Percentiles rank a stretch among this genome's conserved stretches.
Evolutionary conservation across 2,888 invertebrate genomes (phyloP).

Genomic region (Tipula confusa): DNA sequence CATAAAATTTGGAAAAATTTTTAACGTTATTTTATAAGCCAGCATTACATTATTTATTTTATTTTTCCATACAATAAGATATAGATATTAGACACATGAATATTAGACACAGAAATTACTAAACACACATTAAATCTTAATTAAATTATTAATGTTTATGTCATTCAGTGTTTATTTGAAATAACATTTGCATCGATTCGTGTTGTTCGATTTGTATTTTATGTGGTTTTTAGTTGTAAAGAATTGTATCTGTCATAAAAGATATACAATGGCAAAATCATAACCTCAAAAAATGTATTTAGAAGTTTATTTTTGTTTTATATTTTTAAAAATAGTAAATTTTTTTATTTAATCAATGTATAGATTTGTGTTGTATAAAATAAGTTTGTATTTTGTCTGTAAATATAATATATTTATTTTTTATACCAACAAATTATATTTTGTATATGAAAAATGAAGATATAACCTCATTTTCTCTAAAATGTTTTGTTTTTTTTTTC

Average conservation of each 20-base stretch:
- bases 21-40: neutral
- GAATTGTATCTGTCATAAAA: neutral
- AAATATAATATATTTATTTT: neutral
- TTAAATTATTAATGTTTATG: neutral
- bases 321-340: neutral
- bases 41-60: neutral
- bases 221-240: neutral
- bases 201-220: neutral
- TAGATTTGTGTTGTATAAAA: constrained; percentile 20
- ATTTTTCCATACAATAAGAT: constrained; percentile 14
- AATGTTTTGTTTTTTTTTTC: no score
- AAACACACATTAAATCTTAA: constrained; percentile 7
- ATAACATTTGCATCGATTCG: neutral
- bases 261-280: neutral
- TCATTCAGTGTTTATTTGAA: neutral
- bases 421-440: neutral
- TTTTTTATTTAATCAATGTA: neutral
- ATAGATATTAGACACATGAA: constrained; percentile 25
- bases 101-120: constrained; percentile 20
- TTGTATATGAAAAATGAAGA: neutral
- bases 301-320: neutral
- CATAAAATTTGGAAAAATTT: neutral
- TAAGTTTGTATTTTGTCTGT: constrained; percentile 14
- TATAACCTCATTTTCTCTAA: neutral
- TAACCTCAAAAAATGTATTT: neutral